Base-by-base conservation (phyloP, 2,797 vertebrate species). In the Acridotheres tristis region DNA sequence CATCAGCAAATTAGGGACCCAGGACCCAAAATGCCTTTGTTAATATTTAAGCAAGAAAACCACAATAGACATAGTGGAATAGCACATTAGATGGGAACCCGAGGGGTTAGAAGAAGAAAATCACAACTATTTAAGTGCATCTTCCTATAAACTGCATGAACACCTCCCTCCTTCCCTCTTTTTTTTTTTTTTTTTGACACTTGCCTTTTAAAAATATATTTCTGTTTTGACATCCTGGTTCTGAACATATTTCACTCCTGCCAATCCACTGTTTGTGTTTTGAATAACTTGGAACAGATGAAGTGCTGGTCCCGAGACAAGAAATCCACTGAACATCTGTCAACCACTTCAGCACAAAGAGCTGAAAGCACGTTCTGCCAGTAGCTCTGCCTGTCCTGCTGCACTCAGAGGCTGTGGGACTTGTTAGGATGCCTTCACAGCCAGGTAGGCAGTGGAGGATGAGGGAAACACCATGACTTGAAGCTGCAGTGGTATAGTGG, bases 151-250 rank as follows among this genome's bases (percentile, higher is more conserved):
- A 78, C 80, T 92, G 27, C 83, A 75, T 18, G 55, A 93, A 66
- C 86, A 71, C 55, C n/a, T 55, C 77, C 18, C 5, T 19, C 29
- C 51, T 53, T 53, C 51, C 51, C 29, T 32, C 51, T 18, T 18
- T 19, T 50, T 43, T 34, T 36, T 36, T 36, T 36, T 36, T 59
- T 61, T 55, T 74, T 78, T 88, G 45, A 89, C 88, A 89, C 88
- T 93, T 95, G 58, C 94, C 61, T 94, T 71, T 97, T 82, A 85
- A 87, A 94, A 96, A 95, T 90, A 86, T 53, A 86, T 92, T 92
- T 96, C 75, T 97, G 63, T 95, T 97, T 96, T 95, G 85, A 95
- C 43, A 40, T 96, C 88, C 89, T 9, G 3, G 61, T 88, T 93
- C 87, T 80, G 92, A 95, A 68, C 61, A 73, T 69, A 88, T 92